Evolutionary conservation across 1,140 invertebrate genomes (phyloP).

Genomic region (Centruroides vittatus): DNA sequence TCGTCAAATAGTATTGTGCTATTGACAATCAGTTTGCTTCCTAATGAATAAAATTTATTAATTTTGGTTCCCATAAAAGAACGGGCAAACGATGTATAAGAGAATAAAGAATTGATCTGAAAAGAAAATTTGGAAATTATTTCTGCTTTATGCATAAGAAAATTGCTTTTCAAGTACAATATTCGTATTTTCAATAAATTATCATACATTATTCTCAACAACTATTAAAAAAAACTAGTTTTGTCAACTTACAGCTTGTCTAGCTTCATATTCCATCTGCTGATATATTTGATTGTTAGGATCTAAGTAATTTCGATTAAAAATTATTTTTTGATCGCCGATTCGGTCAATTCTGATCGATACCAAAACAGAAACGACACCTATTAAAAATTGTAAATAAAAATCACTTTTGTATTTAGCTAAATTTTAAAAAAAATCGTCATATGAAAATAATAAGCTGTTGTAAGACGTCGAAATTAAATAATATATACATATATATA

Average conservation of each 20-base stretch:
- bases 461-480: background rate
- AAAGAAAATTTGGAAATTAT: background rate
- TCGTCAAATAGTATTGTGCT: slow-evolving; percentile 60
- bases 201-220: no score
- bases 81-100: slow-evolving; percentile 2
- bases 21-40: slow-evolving; percentile 53
- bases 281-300: slow-evolving; percentile 64
- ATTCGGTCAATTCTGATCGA: slow-evolving; percentile 66
- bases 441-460: no score
- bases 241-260: slow-evolving; percentile 52
- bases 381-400: slow-evolving; percentile 2
- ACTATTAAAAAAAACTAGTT: no score
- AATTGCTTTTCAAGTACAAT: no score
- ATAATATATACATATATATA: background rate
- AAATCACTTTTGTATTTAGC: background rate
- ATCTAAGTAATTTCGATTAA: slow-evolving; percentile 55
- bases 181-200: no score
- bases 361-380: slow-evolving; percentile 45
- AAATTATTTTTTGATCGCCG: slow-evolving; percentile 46
- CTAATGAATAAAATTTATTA: slow-evolving; percentile 56
- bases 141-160: no score
- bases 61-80: slow-evolving; percentile 56
- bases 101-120: slow-evolving; percentile 5
- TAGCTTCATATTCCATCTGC: slow-evolving; percentile 64
- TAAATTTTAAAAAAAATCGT: no score